These are phyloP conservation scores for Andrena fulva DNA, from an alignment of 2,888 invertebrate species.

Conservation along the genomic window DNA sequence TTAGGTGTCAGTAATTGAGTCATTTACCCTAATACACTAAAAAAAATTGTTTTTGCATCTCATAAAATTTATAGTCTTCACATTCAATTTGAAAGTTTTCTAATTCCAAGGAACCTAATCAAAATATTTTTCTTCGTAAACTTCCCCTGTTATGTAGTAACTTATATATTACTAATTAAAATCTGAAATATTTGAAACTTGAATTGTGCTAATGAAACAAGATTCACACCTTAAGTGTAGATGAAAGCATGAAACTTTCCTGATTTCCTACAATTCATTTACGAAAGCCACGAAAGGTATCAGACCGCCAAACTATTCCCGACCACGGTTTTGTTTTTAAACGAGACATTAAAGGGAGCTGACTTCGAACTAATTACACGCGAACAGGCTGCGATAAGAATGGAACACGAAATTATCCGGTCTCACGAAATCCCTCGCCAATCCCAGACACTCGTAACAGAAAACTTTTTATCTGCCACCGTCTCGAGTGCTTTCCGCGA, in stretches of 20 bases:
- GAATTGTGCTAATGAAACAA: not conserved
- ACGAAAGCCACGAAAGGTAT: not conserved
- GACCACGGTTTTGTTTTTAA: constrained; percentile 4
- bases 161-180: too few species aligned
- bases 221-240: not conserved
- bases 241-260: not conserved
- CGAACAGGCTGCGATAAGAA: constrained; percentile 25
- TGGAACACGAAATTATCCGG: constrained; percentile 33
- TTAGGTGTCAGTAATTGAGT: too few species aligned
- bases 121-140: too few species aligned
- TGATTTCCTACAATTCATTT: not conserved
- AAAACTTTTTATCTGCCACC: constrained; percentile 15
- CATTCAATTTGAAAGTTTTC: too few species aligned
- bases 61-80: too few species aligned
- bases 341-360: constrained; percentile 9
- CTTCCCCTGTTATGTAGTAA: too few species aligned
- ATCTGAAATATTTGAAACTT: too few species aligned
- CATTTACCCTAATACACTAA: too few species aligned
- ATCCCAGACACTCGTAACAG: constrained; percentile 18
- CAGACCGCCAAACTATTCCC: not conserved
- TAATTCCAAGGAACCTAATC: too few species aligned
- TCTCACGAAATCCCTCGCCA: constrained; percentile 29
- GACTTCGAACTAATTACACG: constrained; percentile 22
- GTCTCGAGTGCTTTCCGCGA: constrained; percentile 11
- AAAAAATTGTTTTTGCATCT: too few species aligned